Base-by-base conservation (phyloP, 1,140 invertebrate species). In the Monochamus saltuarius region DNA sequence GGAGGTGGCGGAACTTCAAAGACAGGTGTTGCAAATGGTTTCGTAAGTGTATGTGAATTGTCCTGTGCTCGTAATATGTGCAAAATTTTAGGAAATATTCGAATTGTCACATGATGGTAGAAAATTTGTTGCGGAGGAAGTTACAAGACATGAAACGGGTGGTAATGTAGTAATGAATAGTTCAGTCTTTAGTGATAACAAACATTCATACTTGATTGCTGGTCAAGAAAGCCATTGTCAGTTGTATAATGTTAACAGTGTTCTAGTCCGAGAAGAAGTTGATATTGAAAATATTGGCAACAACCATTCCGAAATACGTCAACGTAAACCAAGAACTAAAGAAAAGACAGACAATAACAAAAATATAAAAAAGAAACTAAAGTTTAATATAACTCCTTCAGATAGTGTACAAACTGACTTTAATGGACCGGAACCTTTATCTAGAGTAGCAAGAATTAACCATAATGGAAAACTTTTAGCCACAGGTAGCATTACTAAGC, bases 1-100 rank as follows among this genome's bases (percentile, higher is more conserved):
- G 96, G 96, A 42, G 96, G 96, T 47, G 96, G 96, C 54, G 96
- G 96, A 47, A 89, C 90, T 13, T 89, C 94, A 14, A 97, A 95
- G 79, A 98, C 95, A 42, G 96, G 96, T 17, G 90, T 99, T 58
- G 87, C 89, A 13, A 98, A 99, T 85, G 92, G 92, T 78, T 95
- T 98, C 82, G 94, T 92, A 80, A 86, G 88, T 84, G 59, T 10
- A 8, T 11, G 39, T 9, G 19, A 42, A 35, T 8, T 19, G 71
- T 57, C 55, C 53, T 36, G 17, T 39, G 35, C 10, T 37, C 19
- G 13, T 51, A 37, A 13, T 51, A 60, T 59, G 3, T 35, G 0
- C 17, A 53, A 13, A 29, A 51, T 72, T 75, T 2, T 71, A 95
- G 92, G 92, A 95, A 85, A 90, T 96, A 71, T 96, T 92, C 80